A percentile compares a stretch with the other conserved stretches of the same genome.
Conservation (phyloP, 1,140 invertebrate genomes). For the Pinna nobilis region DNA sequence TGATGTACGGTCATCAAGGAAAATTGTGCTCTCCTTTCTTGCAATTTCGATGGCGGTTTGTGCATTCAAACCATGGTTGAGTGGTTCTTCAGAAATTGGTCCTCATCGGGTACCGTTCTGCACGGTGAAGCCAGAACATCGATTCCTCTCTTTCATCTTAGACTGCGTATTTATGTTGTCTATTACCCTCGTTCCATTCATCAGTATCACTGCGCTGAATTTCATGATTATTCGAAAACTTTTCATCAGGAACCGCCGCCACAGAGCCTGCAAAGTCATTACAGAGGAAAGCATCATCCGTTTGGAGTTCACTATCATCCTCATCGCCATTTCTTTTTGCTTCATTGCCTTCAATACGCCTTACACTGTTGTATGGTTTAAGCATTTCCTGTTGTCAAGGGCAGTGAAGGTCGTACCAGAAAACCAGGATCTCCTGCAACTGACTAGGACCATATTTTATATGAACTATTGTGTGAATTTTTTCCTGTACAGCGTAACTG, state of each 20-base stretch:
- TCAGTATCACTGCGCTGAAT: constrained; percentile 53
- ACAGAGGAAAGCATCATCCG: constrained; percentile 62
- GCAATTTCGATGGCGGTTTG: constrained; percentile 45
- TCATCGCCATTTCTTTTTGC: constrained; percentile 60
- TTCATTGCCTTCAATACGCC: constrained; percentile 64
- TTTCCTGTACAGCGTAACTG: constrained; percentile 69
- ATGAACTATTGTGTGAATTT: constrained; percentile 71
- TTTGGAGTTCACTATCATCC: constrained; percentile 62
- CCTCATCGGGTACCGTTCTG: constrained; percentile 25
- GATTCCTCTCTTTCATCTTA: constrained; percentile 48
- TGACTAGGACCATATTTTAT: constrained; percentile 67
- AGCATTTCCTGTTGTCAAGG: constrained; percentile 40
- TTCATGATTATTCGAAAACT: constrained; percentile 47
- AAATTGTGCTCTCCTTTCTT: constrained; percentile 46
- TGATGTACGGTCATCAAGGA: constrained; percentile 40
- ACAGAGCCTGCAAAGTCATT: constrained; percentile 50
- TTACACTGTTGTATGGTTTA: constrained; percentile 63
- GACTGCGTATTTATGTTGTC: constrained; percentile 54
- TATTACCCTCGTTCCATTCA: constrained; percentile 58
- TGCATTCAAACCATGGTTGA: constrained; percentile 62
- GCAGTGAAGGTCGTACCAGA: not conserved
- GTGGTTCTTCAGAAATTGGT: constrained; percentile 35
- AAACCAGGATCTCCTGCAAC: constrained; percentile 38
- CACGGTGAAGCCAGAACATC: constrained; percentile 36
- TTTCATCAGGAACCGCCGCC: constrained; percentile 34